Conservation (phyloP, 2,797 vertebrate genomes). For the Eutrigla gurnardus region DNA sequence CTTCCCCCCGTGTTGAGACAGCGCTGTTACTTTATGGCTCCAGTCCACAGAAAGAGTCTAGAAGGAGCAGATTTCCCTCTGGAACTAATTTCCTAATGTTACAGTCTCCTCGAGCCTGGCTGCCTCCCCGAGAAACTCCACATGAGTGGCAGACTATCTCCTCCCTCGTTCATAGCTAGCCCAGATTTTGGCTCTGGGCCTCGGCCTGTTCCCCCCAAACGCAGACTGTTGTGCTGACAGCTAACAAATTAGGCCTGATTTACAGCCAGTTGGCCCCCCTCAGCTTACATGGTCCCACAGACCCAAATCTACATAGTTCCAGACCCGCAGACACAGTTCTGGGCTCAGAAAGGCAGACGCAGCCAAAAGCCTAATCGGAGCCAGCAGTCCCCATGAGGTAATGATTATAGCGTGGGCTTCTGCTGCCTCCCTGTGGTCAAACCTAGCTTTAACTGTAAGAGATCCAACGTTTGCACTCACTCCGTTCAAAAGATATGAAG, state of each 20-base stretch:
- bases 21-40: slow-evolving; percentile 70
- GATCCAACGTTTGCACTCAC: neutral
- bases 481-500: slow-evolving; percentile 22
- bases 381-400: slow-evolving; percentile 67
- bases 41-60: slow-evolving; percentile 64
- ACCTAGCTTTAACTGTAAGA: slow-evolving; percentile 4
- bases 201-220: slow-evolving; percentile 75
- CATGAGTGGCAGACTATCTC: slow-evolving; percentile 81
- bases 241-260: slow-evolving; percentile 88
- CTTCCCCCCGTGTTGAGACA: slow-evolving; percentile 57
- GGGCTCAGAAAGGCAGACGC: slow-evolving; percentile 62
- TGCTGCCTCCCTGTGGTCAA: slow-evolving; percentile 86
- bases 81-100: slow-evolving; percentile 88
- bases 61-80: slow-evolving; percentile 81
- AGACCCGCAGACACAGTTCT: slow-evolving; percentile 78
- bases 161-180: slow-evolving; percentile 74
- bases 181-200: slow-evolving; percentile 79
- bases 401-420: slow-evolving; percentile 46
- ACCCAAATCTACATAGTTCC: slow-evolving; percentile 81
- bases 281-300: slow-evolving; percentile 79
- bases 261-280: slow-evolving; percentile 83
- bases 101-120: slow-evolving; percentile 76
- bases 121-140: slow-evolving; percentile 76
- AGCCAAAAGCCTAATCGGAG: slow-evolving; percentile 72
- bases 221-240: slow-evolving; percentile 87